Conservation (phyloP, 2,888 invertebrate species). For the Drosophila demipolita region DNA sequence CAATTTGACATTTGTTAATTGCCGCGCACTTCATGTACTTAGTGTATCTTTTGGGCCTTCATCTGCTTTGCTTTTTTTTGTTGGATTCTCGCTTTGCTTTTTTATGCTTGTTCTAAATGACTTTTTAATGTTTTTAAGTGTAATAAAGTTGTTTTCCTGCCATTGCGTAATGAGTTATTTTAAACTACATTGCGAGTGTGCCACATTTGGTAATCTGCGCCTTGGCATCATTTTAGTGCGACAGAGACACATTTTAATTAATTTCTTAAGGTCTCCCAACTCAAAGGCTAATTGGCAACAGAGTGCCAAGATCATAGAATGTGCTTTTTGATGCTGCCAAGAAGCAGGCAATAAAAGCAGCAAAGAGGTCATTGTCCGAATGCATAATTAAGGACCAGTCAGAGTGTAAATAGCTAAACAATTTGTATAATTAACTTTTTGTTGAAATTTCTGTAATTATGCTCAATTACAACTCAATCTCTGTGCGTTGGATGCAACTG, state of each 20-base stretch:
- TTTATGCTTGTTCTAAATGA: constrained; percentile 71
- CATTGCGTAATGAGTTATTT: constrained; percentile 72
- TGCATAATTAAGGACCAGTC: neutral
- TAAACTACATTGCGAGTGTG: constrained; percentile 49
- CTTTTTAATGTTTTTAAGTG: constrained; percentile 75
- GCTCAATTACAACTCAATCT: constrained; percentile 31
- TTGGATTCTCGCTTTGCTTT: constrained; percentile 28
- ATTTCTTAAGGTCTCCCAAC: constrained; percentile 30
- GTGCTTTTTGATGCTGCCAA: constrained; percentile 27
- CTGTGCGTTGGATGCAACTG: constrained; percentile 11
- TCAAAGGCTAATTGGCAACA: constrained; percentile 45
- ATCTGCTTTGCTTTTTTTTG: constrained; percentile 30
- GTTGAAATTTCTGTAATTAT: neutral
- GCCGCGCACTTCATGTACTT: constrained; percentile 78
- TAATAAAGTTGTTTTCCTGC: constrained; percentile 72
- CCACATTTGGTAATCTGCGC: constrained; percentile 65
- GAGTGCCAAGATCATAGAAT: constrained; percentile 58
- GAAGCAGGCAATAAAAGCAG: neutral
- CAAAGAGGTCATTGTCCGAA: constrained; percentile 1
- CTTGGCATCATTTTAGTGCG: constrained; percentile 56
- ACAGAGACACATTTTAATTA: constrained; percentile 66
- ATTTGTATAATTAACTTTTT: neutral
- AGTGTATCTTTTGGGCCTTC: constrained; percentile 67
- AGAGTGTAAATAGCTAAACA: neutral
- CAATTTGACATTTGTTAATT: constrained; percentile 75